Conservation (phyloP, 1,140 invertebrate species). For the Vanessa tameamea region DNA sequence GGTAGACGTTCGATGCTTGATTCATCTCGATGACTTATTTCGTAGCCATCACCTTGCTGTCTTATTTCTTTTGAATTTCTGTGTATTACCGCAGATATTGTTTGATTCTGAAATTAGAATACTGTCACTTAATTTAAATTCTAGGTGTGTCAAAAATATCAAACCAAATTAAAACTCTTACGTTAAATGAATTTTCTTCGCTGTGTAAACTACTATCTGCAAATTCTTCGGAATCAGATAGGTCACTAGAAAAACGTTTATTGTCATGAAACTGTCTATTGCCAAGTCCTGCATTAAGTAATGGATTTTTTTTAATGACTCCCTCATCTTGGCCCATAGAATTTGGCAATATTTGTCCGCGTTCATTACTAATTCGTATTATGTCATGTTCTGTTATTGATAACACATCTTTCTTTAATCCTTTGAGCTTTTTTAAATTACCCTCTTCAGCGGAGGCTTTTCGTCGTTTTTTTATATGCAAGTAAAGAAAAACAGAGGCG, state of each 20-base stretch:
- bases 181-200: conserved; percentile 61
- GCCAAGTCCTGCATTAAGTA: conserved; percentile 77
- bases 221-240: conserved; percentile 74
- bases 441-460: conserved; percentile 62
- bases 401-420: conserved; percentile 64
- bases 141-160: neutral
- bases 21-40: conserved; percentile 74
- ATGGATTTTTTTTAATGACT: conserved; percentile 88
- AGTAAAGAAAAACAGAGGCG: conserved; percentile 89
- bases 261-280: conserved; percentile 81
- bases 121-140: neutral
- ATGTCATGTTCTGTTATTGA: conserved; percentile 69
- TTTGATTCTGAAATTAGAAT: conserved; percentile 79
- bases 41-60: conserved; percentile 64
- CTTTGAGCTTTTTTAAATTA: conserved; percentile 55
- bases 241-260: conserved; percentile 71
- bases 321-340: conserved; percentile 79
- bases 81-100: conserved; percentile 86
- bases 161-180: conserved; percentile 42
- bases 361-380: conserved; percentile 67
- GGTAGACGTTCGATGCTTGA: conserved; percentile 86
- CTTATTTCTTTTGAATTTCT: conserved; percentile 73
- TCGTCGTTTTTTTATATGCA: conserved; percentile 84
- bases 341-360: conserved; percentile 54
- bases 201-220: conserved; percentile 54